Evolutionary conservation across 2,113 vertebrate genomes (phyloP).

Genomic region (Arvicanthis niloticus): DNA sequence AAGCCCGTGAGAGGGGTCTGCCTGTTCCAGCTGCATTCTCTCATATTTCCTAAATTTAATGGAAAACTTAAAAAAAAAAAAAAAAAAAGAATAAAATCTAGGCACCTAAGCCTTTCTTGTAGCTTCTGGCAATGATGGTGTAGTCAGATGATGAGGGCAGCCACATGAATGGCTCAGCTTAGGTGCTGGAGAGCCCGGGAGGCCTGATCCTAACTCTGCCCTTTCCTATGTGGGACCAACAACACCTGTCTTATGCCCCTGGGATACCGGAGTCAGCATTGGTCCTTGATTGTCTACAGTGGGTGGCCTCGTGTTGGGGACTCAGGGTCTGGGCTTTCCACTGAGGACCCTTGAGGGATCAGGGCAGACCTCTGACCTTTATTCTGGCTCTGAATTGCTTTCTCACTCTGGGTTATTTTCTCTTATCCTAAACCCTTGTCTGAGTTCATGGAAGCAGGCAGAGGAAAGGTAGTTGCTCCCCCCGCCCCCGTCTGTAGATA

Average conservation of each 20-base stretch:
- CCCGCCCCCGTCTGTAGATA: not conserved
- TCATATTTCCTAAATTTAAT: constrained; percentile 63
- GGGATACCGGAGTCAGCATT: not conserved
- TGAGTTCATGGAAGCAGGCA: not conserved
- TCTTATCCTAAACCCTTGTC: not conserved
- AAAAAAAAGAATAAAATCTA: constrained; percentile 55
- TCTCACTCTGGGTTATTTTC: not conserved
- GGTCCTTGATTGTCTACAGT: not conserved
- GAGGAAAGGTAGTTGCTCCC: not conserved
- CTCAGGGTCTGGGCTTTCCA: not conserved
- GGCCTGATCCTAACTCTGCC: not conserved
- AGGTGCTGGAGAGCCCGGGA: not conserved
- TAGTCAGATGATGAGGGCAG: not conserved
- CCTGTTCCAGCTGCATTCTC: constrained; percentile 38
- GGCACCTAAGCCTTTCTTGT: not conserved
- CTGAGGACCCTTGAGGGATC: not conserved
- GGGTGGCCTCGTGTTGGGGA: not conserved
- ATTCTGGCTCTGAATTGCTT: not conserved
- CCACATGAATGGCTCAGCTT: not conserved
- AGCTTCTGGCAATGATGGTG: not conserved
- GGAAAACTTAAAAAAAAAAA: constrained; percentile 68
- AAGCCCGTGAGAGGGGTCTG: constrained; percentile 64
- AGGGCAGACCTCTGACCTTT: not conserved
- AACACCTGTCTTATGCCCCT: not conserved
- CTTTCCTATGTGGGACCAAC: not conserved